Conservation (phyloP, 2,888 invertebrate genomes). For the Polyploca ridens region DNA sequence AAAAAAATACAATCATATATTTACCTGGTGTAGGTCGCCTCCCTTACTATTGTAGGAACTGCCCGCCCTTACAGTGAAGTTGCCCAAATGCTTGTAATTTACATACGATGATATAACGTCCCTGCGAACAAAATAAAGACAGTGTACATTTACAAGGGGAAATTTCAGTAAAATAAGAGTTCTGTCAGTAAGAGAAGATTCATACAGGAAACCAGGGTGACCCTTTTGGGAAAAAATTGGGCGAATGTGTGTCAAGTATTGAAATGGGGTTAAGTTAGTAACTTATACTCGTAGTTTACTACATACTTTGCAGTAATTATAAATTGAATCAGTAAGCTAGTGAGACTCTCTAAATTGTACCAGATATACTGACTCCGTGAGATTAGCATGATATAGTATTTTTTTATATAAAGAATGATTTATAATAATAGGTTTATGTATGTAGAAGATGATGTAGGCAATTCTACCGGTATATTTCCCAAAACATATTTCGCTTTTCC, state of each 20-base stretch:
- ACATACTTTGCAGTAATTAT: no score
- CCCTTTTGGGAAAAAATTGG: conserved; percentile 1
- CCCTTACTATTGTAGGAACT: conserved; percentile 74
- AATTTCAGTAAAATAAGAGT: not conserved
- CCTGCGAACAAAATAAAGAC: conserved; percentile 48
- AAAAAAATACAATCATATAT: conserved; percentile 14
- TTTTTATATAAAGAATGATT: no score
- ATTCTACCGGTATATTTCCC: not conserved
- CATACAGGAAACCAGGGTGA: not conserved
- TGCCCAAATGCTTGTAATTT: conserved; percentile 60
- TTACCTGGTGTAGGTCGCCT: conserved; percentile 63
- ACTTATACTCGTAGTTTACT: not conserved
- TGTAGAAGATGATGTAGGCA: no score
- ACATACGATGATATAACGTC: conserved; percentile 65
- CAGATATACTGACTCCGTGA: no score
- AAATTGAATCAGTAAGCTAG: no score
- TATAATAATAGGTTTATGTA: not conserved
- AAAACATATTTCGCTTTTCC: not conserved
- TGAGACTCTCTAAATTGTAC: no score
- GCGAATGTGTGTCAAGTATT: conserved; percentile 3
- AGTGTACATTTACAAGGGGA: not conserved
- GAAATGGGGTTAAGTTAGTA: not conserved
- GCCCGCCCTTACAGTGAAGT: conserved; percentile 64
- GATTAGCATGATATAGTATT: no score
- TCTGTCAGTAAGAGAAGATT: conserved; percentile 2